Percentiles rank a stretch among this genome's conserved stretches.
Conservation (phyloP, 2,113 vertebrate species). For the Brachyistius frenatus region DNA sequence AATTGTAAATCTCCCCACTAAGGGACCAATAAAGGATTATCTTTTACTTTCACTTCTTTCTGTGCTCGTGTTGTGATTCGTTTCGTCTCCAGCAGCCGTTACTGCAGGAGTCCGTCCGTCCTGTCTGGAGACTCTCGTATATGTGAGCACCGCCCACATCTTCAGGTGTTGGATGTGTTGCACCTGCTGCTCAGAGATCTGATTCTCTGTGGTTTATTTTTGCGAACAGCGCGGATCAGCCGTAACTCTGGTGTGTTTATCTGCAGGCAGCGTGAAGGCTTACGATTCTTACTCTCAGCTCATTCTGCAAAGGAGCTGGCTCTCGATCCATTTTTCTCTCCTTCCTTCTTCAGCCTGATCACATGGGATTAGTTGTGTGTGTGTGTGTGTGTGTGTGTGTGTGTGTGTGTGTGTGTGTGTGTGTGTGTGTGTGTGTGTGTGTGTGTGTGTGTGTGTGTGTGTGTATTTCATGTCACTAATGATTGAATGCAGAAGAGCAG, state of each 20-base stretch:
- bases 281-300: background rate
- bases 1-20: no score
- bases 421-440: constrained; percentile 9
- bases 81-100: constrained; percentile 18
- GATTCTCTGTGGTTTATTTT: constrained; percentile 29
- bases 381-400: background rate
- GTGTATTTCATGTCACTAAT: constrained; percentile 29
- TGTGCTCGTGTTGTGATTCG: background rate
- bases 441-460: background rate
- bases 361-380: background rate
- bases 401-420: background rate
- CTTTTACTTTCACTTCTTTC: no score
- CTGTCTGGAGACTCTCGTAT: constrained; percentile 24
- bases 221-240: constrained; percentile 8
- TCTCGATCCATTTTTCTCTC: constrained; percentile 10
- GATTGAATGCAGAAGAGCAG: no score
- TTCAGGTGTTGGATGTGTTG: constrained; percentile 33
- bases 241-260: background rate
- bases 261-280: constrained; percentile 19
- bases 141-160: constrained; percentile 19
- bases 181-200: constrained; percentile 20
- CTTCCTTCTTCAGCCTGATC: constrained; percentile 19
- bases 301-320: constrained; percentile 32
- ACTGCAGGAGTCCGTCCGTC: constrained; percentile 9
- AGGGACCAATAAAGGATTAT: no score